Percentiles rank a stretch among this genome's conserved stretches.
phyloP scores from a whole-genome alignment of 2,113 vertebrate genomes.

The Channa maculata region DNA sequence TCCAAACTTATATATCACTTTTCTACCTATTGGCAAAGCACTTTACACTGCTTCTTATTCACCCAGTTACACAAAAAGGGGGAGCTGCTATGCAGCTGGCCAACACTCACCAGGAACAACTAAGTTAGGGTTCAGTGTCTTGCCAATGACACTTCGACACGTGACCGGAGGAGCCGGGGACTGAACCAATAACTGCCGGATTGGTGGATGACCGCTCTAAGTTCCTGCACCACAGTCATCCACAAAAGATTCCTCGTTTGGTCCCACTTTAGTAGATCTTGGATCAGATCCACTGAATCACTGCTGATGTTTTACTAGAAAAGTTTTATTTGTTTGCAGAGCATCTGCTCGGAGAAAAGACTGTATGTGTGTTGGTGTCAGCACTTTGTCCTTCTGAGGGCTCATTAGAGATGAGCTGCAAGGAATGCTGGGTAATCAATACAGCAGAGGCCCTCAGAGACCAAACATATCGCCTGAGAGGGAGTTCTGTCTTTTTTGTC shows the following conservation, averaged over 20 bases:
- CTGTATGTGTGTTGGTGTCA: conserved; percentile 26
- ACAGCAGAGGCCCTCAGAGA: conserved; percentile 43
- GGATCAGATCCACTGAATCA: background rate
- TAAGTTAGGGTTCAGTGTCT: no score
- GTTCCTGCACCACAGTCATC: no score
- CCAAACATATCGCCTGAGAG: conserved; percentile 23
- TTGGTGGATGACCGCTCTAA: no score
- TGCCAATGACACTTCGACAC: no score
- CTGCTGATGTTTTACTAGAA: background rate
- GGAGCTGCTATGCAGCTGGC: no score
- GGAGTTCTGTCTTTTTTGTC: conserved; percentile 32
- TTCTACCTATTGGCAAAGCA: no score
- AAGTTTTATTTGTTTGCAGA: conserved; percentile 17
- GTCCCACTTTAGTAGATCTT: no score
- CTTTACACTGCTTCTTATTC: no score
- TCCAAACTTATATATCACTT: no score
- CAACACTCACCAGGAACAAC: no score
- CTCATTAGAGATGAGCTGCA: conserved; percentile 54
- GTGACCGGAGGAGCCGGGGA: no score
- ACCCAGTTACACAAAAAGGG: no score
- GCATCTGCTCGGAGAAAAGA: conserved; percentile 1
- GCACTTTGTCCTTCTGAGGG: conserved; percentile 63
- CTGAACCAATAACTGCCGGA: conserved; percentile 13
- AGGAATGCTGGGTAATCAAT: conserved; percentile 67
- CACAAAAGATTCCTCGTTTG: background rate